phyloP scores from a whole-genome alignment of 2,113 vertebrate species.

The Callionymus lyra region DNA sequence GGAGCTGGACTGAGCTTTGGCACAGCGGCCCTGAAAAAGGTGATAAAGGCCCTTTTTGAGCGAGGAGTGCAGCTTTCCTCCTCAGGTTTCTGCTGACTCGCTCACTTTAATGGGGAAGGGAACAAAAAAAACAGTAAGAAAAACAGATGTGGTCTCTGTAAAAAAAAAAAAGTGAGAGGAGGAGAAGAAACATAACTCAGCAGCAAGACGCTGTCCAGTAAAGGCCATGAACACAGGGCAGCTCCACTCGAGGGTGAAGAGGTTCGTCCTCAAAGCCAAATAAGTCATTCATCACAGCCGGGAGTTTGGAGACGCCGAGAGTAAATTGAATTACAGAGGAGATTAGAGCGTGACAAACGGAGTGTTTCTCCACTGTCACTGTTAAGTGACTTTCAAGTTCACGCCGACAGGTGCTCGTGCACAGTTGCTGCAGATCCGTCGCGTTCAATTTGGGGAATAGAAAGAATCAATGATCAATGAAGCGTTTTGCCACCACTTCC shows the following conservation, averaged over 20 bases:
- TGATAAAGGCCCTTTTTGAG: conserved; percentile 27
- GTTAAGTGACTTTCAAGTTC: conserved; percentile 20
- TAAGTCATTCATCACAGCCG: conserved; percentile 48
- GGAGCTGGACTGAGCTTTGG: conserved; percentile 12
- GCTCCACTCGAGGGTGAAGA: conserved; percentile 24
- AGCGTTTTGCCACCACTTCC: too few species aligned
- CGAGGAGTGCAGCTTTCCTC: conserved; percentile 9
- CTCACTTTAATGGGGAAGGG: conserved; percentile 21
- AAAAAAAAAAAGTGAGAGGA: conserved; percentile 17
- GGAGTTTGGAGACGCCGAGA: conserved; percentile 30
- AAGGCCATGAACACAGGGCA: conserved; percentile 6
- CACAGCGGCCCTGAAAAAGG: conserved; percentile 8
- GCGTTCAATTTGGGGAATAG: too few species aligned
- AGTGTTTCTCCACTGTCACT: conserved; percentile 22
- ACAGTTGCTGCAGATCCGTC: neutral
- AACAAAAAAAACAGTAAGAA: conserved; percentile 27
- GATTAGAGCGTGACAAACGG: conserved; percentile 36
- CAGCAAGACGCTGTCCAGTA: conserved; percentile 6
- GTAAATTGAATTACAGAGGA: conserved; percentile 53
- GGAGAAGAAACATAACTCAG: conserved; percentile 43
- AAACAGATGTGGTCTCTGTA: conserved; percentile 55
- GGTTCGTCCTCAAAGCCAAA: conserved; percentile 36
- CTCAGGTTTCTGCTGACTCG: conserved; percentile 64
- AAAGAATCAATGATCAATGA: too few species aligned
- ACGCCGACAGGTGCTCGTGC: conserved; percentile 9